These are phyloP conservation scores for Akabosia matsudoensis DNA, from an alignment of 1,140 invertebrate genomes.

Conservation along the genomic window DNA sequence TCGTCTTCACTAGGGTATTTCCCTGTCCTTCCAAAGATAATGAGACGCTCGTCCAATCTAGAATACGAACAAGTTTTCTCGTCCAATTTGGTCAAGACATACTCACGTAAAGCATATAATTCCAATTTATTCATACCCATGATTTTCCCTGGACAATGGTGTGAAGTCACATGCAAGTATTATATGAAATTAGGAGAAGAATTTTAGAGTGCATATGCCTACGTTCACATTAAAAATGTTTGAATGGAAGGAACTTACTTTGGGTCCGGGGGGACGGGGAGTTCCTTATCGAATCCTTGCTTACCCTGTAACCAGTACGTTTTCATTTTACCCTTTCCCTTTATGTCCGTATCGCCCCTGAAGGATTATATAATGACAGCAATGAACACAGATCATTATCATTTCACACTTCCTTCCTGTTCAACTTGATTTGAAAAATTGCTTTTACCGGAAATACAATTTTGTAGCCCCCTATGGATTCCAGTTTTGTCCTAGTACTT, in stretches of 20 bases:
- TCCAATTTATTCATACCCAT: not conserved
- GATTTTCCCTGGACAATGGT: not conserved
- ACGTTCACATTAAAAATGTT: no score
- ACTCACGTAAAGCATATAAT: not conserved
- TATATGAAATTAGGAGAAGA: no score
- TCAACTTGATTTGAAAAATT: no score
- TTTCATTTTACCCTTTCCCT: constrained; percentile 83
- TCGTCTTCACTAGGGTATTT: constrained; percentile 17
- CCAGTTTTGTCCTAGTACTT: constrained; percentile 69
- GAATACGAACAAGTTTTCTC: not conserved
- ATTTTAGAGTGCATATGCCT: no score
- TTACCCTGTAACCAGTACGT: constrained; percentile 88
- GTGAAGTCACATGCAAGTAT: not conserved
- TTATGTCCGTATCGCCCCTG: constrained; percentile 75
- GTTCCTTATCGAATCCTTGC: constrained; percentile 77
- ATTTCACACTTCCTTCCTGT: no score
- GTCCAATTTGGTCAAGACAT: not conserved
- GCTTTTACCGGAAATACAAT: constrained; percentile 61
- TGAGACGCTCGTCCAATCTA: constrained; percentile 41
- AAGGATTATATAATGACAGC: not conserved
- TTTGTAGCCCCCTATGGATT: constrained; percentile 71
- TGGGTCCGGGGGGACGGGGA: constrained; percentile 73
- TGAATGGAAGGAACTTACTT: constrained; percentile 61
- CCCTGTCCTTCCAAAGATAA: constrained; percentile 41
- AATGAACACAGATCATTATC: not conserved